These are phyloP conservation scores for Scophthalmus maximus DNA, from an alignment of 2,113 vertebrate species.

Conservation along the genomic window DNA sequence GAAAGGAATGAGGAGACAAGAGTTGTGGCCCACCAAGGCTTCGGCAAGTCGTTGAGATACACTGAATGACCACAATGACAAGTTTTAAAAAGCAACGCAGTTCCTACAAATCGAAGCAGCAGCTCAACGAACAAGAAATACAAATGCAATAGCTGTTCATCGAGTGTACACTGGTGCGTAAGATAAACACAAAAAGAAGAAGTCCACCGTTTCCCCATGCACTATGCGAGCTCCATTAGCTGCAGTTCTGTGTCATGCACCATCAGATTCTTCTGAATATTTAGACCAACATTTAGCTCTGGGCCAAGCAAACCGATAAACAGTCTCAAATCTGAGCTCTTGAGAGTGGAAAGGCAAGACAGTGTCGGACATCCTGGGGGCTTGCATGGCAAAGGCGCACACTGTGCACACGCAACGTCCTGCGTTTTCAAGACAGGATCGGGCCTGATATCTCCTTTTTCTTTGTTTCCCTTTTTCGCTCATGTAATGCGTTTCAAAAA, in stretches of 20 bases:
- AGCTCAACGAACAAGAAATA: neutral
- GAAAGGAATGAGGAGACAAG: neutral
- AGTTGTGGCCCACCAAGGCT: neutral
- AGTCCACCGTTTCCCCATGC: neutral
- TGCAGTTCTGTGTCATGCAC: constrained; percentile 16
- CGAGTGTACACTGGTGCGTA: neutral
- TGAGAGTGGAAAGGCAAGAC: neutral
- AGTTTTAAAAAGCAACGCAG: neutral
- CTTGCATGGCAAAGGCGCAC: neutral
- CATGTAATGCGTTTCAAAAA: neutral
- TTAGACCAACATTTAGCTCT: constrained; percentile 14
- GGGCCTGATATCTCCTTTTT: neutral
- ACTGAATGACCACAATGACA: neutral
- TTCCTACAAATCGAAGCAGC: neutral
- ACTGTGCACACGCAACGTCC: neutral
- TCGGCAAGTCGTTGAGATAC: neutral
- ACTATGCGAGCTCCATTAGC: constrained; percentile 16
- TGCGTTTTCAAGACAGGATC: constrained; percentile 12
- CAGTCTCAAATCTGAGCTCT: neutral
- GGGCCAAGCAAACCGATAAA: constrained; percentile 12
- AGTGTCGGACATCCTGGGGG: neutral
- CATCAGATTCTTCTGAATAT: constrained; percentile 12
- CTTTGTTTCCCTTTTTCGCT: constrained; percentile 3
- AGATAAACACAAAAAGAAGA: neutral
- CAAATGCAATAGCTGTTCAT: neutral